Conservation (phyloP, 2,113 vertebrate species). For the Mesembrinibis cayennensis region DNA sequence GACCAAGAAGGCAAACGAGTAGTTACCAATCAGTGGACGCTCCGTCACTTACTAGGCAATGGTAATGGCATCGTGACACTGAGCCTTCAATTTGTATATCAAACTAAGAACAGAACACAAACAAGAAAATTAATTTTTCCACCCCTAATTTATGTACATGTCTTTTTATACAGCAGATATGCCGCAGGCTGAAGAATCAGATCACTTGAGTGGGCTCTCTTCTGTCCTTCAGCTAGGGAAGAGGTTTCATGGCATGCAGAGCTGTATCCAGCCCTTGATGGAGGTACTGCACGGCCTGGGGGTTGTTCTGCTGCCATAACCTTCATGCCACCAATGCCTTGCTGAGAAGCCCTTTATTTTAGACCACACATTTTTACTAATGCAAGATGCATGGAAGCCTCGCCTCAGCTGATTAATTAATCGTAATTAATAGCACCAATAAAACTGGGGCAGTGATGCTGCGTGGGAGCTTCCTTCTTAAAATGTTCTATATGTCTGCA, state of each 20-base stretch:
- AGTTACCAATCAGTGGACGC: neutral
- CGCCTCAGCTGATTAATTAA: neutral
- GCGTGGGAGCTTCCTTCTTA: neutral
- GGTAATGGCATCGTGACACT: neutral
- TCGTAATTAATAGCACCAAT: neutral
- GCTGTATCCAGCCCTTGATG: accelerated
- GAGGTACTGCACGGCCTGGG: accelerated
- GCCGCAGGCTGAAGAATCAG: neutral
- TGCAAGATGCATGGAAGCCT: neutral
- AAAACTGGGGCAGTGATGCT: accelerated
- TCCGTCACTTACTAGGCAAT: neutral
- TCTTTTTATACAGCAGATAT: neutral
- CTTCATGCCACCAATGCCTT: neutral
- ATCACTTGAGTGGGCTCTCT: neutral
- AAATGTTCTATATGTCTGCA: neutral
- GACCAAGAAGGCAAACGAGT: neutral
- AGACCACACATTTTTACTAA: neutral
- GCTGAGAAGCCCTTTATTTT: neutral
- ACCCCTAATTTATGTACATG: neutral
- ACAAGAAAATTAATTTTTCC: neutral
- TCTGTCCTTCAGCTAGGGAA: neutral
- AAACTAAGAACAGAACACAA: neutral
- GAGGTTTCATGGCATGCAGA: neutral
- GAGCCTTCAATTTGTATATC: neutral
- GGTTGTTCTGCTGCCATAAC: neutral